phyloP scores from a whole-genome alignment of 2,113 vertebrate species.

The Aphyosemion australe region DNA sequence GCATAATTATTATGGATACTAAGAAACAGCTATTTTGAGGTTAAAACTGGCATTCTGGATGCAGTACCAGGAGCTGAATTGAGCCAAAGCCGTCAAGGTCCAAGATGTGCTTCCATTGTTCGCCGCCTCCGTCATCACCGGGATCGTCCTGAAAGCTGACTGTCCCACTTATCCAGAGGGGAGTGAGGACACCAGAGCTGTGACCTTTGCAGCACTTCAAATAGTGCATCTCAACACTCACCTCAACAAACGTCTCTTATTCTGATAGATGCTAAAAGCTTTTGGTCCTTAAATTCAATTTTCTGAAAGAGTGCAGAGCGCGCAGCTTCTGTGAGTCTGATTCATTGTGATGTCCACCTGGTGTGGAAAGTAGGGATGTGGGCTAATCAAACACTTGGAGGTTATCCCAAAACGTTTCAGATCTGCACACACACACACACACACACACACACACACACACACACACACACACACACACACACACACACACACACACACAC shows the following conservation, averaged over 20 bases:
- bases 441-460: constrained; percentile 26
- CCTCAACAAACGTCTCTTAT: constrained; percentile 11
- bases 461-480: constrained; percentile 37
- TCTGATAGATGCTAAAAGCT: constrained; percentile 16
- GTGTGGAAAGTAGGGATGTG: constrained; percentile 38
- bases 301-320: constrained; percentile 13
- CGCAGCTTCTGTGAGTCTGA: constrained; percentile 40
- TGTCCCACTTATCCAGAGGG: constrained; percentile 27
- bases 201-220: constrained; percentile 31
- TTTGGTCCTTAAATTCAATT: constrained; percentile 21
- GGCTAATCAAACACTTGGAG: constrained; percentile 58
- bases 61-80: constrained; percentile 31
- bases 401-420: constrained; percentile 36
- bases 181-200: constrained; percentile 4
- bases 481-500: no score
- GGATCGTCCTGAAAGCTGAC: neutral
- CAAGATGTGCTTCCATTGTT: constrained; percentile 14
- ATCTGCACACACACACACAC: constrained; percentile 14
- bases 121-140: neutral
- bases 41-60: neutral
- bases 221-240: constrained; percentile 29
- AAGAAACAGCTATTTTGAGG: neutral
- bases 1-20: neutral
- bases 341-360: constrained; percentile 49
- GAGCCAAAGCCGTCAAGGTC: constrained; percentile 16